phyloP scores from a whole-genome alignment of 2,888 invertebrate species.

The Cephus pygmeus region DNA sequence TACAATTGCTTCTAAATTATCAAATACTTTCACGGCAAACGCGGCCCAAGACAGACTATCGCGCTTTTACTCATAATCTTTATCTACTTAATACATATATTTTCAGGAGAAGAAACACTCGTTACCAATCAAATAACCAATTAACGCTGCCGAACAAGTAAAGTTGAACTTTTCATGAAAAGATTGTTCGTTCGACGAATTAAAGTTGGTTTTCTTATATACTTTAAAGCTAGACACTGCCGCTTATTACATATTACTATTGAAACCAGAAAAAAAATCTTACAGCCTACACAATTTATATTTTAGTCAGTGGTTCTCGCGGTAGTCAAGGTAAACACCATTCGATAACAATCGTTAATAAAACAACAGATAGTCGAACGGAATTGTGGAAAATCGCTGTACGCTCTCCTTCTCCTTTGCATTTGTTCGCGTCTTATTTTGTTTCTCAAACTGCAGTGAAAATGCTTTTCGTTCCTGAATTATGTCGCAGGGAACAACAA shows the following conservation, averaged over 20 bases:
- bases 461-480: background rate
- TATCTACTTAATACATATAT: background rate
- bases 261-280: background rate
- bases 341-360: slow-evolving; percentile 28
- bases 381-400: background rate
- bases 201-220: too few relatives aligned
- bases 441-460: background rate
- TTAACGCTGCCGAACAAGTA: background rate
- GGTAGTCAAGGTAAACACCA: slow-evolving; percentile 42
- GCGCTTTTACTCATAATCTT: background rate
- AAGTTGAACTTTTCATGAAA: background rate
- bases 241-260: background rate
- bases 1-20: background rate
- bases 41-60: background rate
- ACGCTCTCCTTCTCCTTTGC: background rate
- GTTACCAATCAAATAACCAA: background rate
- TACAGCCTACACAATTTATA: background rate
- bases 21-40: background rate
- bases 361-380: background rate
- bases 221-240: background rate
- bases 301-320: slow-evolving; percentile 14
- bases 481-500: background rate
- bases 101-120: background rate
- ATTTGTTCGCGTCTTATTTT: background rate
- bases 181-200: too few relatives aligned